Evolutionary conservation across 2,113 vertebrate species (phyloP).

Genomic region (Anser cygnoides): DNA sequence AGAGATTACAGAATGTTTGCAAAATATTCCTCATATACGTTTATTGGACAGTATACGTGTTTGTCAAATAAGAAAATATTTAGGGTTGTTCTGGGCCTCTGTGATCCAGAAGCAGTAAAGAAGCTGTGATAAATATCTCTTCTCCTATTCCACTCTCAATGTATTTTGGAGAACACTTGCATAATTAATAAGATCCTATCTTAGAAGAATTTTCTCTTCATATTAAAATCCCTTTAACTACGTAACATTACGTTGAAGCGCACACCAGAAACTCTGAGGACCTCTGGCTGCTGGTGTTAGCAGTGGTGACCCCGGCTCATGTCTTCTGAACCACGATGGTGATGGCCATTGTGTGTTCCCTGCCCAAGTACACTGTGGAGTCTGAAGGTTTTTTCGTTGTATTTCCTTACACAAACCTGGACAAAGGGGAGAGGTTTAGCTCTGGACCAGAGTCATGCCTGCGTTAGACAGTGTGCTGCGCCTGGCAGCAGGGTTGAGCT

Average conservation of each 20-base stretch:
- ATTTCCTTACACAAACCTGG: neutral
- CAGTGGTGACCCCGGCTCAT: neutral
- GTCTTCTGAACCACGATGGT: neutral
- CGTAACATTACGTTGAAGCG: neutral
- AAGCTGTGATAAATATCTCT: neutral
- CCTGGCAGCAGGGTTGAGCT: neutral
- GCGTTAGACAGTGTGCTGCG: too few species aligned
- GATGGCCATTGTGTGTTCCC: neutral
- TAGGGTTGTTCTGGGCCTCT: neutral
- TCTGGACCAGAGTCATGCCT: neutral
- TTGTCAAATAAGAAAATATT: neutral
- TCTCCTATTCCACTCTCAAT: neutral
- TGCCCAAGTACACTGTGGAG: neutral
- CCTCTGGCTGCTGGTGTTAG: neutral
- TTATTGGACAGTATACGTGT: neutral
- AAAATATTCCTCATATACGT: neutral
- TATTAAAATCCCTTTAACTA: neutral
- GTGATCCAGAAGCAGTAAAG: neutral
- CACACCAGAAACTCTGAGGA: neutral
- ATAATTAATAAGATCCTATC: constrained; percentile 10
- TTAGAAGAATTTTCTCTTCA: constrained; percentile 17
- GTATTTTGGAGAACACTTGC: neutral
- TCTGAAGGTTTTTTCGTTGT: neutral
- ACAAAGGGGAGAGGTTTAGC: neutral
- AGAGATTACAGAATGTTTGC: neutral